Conservation (phyloP, 1,140 invertebrate species). For the Pachyrhynchus sulphureomaculatus region DNA sequence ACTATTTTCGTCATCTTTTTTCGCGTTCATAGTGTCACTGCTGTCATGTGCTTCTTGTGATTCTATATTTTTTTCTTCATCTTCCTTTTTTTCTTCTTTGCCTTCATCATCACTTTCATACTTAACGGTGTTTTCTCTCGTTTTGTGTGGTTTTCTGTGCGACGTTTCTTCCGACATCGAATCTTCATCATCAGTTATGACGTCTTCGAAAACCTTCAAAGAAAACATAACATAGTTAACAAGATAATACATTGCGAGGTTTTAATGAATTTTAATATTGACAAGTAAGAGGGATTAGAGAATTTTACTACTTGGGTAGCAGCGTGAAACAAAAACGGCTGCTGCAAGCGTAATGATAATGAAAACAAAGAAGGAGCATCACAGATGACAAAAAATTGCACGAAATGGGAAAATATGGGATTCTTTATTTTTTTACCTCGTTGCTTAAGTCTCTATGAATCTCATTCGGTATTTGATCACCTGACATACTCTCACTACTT, state of each 20-base stretch:
- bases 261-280: too few species aligned
- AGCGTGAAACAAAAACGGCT: too few species aligned
- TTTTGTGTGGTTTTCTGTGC: constrained; percentile 48
- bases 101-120: constrained; percentile 52
- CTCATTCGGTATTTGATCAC: constrained; percentile 44
- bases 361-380: background rate
- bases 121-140: constrained; percentile 52
- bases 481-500: constrained; percentile 57
- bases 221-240: too few species aligned
- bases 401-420: too few species aligned
- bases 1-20: background rate
- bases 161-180: constrained; percentile 56
- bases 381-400: background rate
- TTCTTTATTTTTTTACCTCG: constrained; percentile 53
- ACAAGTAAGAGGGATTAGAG: too few species aligned
- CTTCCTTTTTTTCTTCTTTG: background rate
- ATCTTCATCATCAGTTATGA: constrained; percentile 55
- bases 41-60: too few species aligned
- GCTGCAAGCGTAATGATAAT: too few species aligned
- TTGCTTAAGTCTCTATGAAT: constrained; percentile 48
- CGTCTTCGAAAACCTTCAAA: constrained; percentile 59
- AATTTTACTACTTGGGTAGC: too few species aligned
- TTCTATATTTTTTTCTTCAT: constrained; percentile 1
- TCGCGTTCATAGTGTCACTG: too few species aligned
- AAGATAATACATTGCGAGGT: too few species aligned